phyloP scores from a whole-genome alignment of 2,113 vertebrate species.

The Heterocephalus glaber region DNA sequence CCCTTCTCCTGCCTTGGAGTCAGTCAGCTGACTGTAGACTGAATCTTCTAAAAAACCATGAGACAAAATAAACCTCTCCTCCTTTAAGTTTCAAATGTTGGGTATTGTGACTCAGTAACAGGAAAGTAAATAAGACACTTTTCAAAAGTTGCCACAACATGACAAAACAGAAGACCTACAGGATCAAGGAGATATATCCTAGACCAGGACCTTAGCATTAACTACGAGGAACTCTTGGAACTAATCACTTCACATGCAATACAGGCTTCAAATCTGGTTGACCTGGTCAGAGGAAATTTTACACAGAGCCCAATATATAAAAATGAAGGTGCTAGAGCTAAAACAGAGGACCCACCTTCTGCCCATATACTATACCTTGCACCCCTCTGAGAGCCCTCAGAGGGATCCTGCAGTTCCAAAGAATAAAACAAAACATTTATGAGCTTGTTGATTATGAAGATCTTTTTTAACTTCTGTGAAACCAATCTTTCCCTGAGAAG shows the following conservation, averaged over 20 bases:
- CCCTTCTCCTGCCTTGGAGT: background rate
- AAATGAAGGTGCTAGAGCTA: background rate
- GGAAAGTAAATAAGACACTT: background rate
- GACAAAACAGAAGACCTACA: background rate
- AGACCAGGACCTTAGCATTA: background rate
- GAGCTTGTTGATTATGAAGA: background rate
- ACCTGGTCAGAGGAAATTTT: background rate
- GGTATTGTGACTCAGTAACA: background rate
- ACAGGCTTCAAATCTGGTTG: background rate
- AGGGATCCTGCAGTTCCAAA: background rate
- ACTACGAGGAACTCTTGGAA: background rate
- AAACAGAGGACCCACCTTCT: background rate
- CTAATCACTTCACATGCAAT: background rate
- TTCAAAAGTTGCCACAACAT: background rate
- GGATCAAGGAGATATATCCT: background rate
- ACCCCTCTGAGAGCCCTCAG: background rate
- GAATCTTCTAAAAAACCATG: background rate
- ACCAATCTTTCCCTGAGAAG: background rate
- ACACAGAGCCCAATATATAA: background rate
- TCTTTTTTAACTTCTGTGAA: background rate
- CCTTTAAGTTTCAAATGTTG: background rate
- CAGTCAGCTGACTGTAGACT: background rate
- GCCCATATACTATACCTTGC: background rate
- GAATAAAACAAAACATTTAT: conserved; percentile 26
- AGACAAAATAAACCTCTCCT: background rate